Conservation (phyloP, 2,888 invertebrate genomes). For the Prenolepis imparis region DNA sequence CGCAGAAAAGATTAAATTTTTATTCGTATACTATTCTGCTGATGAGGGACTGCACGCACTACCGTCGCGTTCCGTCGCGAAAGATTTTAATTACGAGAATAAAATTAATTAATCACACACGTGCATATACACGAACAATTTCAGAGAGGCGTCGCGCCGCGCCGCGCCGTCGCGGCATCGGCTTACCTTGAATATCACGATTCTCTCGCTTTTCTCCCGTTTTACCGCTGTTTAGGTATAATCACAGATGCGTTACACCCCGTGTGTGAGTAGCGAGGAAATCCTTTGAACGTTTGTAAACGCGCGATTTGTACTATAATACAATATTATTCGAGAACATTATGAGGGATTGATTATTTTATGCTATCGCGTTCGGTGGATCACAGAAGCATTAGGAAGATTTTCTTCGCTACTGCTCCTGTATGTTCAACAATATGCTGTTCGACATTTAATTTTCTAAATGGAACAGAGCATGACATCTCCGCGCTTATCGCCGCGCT, state of each 20-base stretch:
- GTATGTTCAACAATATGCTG: not conserved
- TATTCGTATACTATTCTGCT: conserved; percentile 31
- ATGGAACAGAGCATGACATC: conserved; percentile 32
- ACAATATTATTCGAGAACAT: conserved; percentile 21
- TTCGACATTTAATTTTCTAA: conserved; percentile 45
- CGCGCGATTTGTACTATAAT: conserved; percentile 14
- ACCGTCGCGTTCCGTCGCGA: conserved; percentile 17
- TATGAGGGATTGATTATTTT: conserved; percentile 3
- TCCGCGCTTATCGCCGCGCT: conserved; percentile 20
- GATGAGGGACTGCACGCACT: conserved; percentile 10
- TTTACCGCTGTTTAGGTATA: conserved; percentile 29
- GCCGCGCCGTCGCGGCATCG: not conserved
- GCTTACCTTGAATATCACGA: conserved; percentile 31
- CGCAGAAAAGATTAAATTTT: conserved; percentile 39
- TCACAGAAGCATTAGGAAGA: not conserved
- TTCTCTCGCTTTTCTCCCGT: conserved; percentile 15
- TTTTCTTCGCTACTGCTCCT: not conserved
- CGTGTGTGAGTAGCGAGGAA: not conserved
- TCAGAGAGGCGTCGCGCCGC: not conserved
- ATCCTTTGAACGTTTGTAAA: conserved; percentile 17
- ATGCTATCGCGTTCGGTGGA: conserved; percentile 10
- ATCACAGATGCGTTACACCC: not conserved
- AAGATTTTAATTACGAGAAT: conserved; percentile 55
- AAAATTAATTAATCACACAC: conserved; percentile 48
- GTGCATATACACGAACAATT: conserved; percentile 43